Conservation (phyloP, 2,113 vertebrate species). For the Trachemys scripta region DNA sequence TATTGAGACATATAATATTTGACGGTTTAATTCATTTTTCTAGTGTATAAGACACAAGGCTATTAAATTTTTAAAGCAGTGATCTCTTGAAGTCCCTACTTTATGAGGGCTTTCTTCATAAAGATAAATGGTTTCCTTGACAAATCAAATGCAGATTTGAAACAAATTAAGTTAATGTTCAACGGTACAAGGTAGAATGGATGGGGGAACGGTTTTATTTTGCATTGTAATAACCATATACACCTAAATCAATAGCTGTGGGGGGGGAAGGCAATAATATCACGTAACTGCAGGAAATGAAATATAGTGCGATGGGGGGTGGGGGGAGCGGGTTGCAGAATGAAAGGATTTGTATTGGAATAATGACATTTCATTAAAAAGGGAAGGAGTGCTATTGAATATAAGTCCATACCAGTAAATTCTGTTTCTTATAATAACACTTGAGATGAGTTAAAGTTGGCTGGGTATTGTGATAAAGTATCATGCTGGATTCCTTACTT, state of each 20-base stretch:
- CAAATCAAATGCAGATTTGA: constrained; percentile 94
- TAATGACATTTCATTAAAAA: constrained; percentile 95
- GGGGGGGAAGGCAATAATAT: constrained; percentile 89
- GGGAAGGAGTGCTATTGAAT: constrained; percentile 83
- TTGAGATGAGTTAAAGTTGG: constrained; percentile 86
- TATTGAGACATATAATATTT: constrained; percentile 88
- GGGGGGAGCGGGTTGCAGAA: constrained; percentile 80
- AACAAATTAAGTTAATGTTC: constrained; percentile 92
- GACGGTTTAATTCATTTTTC: constrained; percentile 90
- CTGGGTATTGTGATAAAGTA: constrained; percentile 83
- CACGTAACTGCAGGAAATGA: constrained; percentile 90
- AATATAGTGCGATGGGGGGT: constrained; percentile 85
- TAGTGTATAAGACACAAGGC: constrained; percentile 87
- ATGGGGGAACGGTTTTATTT: constrained; percentile 90
- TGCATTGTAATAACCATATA: constrained; percentile 95
- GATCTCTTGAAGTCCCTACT: constrained; percentile 88
- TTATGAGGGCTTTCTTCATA: constrained; percentile 91
- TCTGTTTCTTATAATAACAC: constrained; percentile 89
- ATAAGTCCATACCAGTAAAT: constrained; percentile 88
- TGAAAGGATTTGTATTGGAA: constrained; percentile 94
- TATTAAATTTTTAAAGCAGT: constrained; percentile 90
- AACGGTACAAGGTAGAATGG: constrained; percentile 92
- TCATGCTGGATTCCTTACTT: constrained; percentile 71
- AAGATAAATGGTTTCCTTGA: constrained; percentile 93
- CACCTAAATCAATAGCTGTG: constrained; percentile 94